Evolutionary conservation across 2,888 invertebrate species (phyloP), one percentile per base, ranked within the genome.

Genomic region (Achlya flavicornis): DNA sequence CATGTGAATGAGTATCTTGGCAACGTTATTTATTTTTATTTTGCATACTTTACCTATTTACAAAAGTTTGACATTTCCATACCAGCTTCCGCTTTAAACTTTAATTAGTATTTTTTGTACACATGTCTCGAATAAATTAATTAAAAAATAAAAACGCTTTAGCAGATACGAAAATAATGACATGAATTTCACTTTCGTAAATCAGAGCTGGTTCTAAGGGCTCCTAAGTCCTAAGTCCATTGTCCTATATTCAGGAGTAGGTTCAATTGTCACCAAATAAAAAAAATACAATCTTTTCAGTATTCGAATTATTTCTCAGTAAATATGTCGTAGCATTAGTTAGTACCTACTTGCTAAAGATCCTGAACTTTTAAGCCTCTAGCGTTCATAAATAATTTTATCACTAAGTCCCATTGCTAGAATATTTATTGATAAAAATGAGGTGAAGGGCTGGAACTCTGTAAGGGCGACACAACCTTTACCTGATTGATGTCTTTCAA

Each of bases 211-310:
- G 72, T 77, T 66, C 66, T 72, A 67, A 77, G 75, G 69, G 73
- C 73, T 74, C 72, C 75, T 73, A 72, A 79, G 75, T 74, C 72
- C 75, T 73, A 72, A 79, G 75, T 78, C 80, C 81, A 80, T 83
- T 83, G 81, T 83, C 73, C 75, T 71, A 66, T 62, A 72, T 75
- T 38, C 10, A 38, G 3, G 3, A 38, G 8, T 38, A 10, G 38
- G 10, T 72, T 72, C 68, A 67, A 76, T 74, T 74, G 75, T 75
- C 65, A 73, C 71, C 26, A 26, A 26, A 26, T 26, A 26, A 26
- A 26, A 26, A 26, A 1, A 2, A 26, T 1, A 26, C 26, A 26
- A 26, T 26, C 26, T 26, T 26, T 26, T 26, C 26, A 26, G 26
- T 26, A 26, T 26, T 26, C 26, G 1, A 26, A 26, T 26, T 26